These are phyloP conservation scores for Bombus confusus DNA, from an alignment of 1,140 invertebrate species.

Conservation along the genomic window DNA sequence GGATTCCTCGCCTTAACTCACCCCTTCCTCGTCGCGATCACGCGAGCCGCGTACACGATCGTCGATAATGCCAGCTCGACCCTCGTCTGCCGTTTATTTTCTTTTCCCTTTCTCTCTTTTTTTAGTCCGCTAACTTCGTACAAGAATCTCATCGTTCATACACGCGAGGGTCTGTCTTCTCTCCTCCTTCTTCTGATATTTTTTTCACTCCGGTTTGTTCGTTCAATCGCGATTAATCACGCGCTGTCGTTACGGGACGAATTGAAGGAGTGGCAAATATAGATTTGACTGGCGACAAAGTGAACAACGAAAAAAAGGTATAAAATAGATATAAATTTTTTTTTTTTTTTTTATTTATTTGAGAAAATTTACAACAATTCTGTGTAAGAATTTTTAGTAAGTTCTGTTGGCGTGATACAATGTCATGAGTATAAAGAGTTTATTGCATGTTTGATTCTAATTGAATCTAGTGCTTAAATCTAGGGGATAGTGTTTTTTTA, in stretches of 20 bases:
- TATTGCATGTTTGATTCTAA: too few relatives aligned
- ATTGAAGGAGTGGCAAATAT: constrained; percentile 7
- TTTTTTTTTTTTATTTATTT: too few relatives aligned
- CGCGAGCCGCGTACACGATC: not conserved
- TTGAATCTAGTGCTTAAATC: too few relatives aligned
- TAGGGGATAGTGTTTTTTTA: too few relatives aligned
- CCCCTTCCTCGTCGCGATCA: not conserved
- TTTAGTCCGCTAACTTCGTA: not conserved
- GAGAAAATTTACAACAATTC: too few relatives aligned
- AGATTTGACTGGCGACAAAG: not conserved
- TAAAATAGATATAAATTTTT: not conserved
- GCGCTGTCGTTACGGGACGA: not conserved
- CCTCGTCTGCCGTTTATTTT: not conserved
- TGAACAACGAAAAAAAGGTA: not conserved
- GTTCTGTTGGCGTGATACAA: too few relatives aligned
- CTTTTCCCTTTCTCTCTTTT: not conserved
- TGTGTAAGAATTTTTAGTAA: too few relatives aligned
- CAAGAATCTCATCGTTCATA: constrained; percentile 41
- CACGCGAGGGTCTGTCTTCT: not conserved
- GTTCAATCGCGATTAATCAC: constrained; percentile 21
- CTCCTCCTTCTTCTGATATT: not conserved
- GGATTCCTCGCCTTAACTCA: not conserved
- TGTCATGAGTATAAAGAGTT: too few relatives aligned
- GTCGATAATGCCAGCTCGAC: constrained; percentile 18
- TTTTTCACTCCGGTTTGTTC: not conserved